phyloP scores from a whole-genome alignment of 2,113 vertebrate genomes.

The Laticauda laticaudata region DNA sequence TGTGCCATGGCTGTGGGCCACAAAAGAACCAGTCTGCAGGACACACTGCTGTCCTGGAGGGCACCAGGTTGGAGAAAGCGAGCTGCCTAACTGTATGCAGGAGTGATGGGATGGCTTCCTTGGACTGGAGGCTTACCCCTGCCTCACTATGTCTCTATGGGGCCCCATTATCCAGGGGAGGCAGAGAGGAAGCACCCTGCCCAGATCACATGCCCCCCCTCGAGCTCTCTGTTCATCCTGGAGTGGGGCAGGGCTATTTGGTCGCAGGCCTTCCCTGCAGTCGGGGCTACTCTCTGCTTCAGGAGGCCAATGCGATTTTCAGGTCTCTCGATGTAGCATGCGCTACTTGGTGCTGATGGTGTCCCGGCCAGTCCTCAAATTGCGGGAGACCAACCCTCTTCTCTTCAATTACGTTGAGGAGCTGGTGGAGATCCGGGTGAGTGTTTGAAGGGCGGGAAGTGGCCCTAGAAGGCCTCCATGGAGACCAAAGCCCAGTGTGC shows the following conservation, averaged over 20 bases:
- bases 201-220: background rate
- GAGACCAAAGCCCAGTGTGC: background rate
- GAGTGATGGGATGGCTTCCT: background rate
- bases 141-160: background rate
- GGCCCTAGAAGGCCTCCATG: background rate
- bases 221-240: background rate
- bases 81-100: background rate
- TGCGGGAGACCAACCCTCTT: constrained; percentile 93
- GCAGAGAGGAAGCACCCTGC: background rate
- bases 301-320: background rate
- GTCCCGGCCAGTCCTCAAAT: constrained; percentile 86
- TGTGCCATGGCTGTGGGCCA: background rate
- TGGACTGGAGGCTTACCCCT: background rate
- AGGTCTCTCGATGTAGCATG: constrained; percentile 95
- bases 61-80: background rate
- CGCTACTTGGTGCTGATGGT: constrained; percentile 93
- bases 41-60: background rate
- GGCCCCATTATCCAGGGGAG: background rate
- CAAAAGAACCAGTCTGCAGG: background rate
- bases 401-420: constrained; percentile 98
- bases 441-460: constrained; percentile 16
- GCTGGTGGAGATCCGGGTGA: constrained; percentile 94
- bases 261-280: background rate
- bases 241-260: background rate
- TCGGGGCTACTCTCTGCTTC: background rate